Evolutionary conservation across 1,140 invertebrate genomes (phyloP).

Genomic region (Drosophila ananassae): DNA sequence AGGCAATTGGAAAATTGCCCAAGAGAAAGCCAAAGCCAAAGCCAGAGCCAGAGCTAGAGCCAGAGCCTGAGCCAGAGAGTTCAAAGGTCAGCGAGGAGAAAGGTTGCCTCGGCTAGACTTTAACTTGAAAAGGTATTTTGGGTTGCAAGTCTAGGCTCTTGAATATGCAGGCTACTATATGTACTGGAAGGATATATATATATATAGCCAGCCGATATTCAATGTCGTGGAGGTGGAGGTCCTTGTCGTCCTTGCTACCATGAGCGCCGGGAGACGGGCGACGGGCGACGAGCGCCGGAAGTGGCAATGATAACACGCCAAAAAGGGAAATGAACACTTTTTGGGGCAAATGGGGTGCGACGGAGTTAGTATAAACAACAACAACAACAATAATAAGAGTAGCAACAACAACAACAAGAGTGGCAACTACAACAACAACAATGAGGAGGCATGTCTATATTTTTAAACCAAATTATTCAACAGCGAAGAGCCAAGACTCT

Average conservation of each 20-base stretch:
- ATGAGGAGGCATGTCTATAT: background rate
- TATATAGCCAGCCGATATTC: constrained; percentile 13
- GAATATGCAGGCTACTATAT: constrained; percentile 4
- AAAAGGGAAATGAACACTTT: constrained; percentile 79
- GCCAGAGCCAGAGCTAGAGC: too few relatives aligned
- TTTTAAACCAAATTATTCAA: background rate
- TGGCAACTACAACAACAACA: background rate
- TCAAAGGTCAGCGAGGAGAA: background rate
- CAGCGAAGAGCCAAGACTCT: background rate
- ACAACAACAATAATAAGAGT: background rate
- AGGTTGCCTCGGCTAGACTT: background rate
- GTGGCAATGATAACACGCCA: constrained; percentile 72
- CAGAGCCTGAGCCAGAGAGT: background rate
- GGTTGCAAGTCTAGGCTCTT: constrained; percentile 2
- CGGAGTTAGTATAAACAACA: constrained; percentile 48
- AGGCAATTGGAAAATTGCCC: constrained; percentile 9
- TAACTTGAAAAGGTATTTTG: constrained; percentile 9
- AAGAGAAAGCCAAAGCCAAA: background rate
- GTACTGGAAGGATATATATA: background rate
- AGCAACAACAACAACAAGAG: constrained; percentile 11
- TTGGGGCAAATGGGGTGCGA: constrained; percentile 55
- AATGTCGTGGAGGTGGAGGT: constrained; percentile 34
- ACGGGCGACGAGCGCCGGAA: constrained; percentile 46
- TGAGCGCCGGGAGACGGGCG: constrained; percentile 23
- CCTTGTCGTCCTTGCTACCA: constrained; percentile 26